Evolutionary conservation across 2,113 vertebrate genomes (phyloP), one percentile per base, ranked within the genome.

Genomic region (Nothoprocta perdicaria): DNA sequence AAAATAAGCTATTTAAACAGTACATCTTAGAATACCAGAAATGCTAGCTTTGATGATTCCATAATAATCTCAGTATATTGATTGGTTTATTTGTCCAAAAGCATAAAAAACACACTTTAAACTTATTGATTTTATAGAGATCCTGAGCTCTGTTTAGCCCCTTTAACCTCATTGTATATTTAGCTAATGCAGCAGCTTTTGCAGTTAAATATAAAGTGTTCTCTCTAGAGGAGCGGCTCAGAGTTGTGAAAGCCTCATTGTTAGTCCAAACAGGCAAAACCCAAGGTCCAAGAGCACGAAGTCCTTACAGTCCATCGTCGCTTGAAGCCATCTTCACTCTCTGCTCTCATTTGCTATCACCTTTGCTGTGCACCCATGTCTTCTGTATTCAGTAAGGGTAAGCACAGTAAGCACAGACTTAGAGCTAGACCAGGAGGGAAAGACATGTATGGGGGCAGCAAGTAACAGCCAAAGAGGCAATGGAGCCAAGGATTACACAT

Each of bases 1-100:
- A 29, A 63, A 76, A 69, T 79, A 63, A 80, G 52, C 53, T 87
- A 26, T 63, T 86, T 90, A 67, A 92, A 90, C 15, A 88, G 40
- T 67, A 50, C 60, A 22, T 86, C 89, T 84, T 82, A 81, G 84
- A 93, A 88, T 52, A 77, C 26, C 46, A 60, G 77, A 92, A 62
- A 45, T 66, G 66, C 66, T 73, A 43, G 63, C 62, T 93, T 92
- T 83, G 80, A 86, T 8, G 7, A 45, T 92, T 80, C 50, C 27
- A 14, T 92, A 65, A 88, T 38, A 75, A 60, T 55, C 78, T 58
- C 74, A 74, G 31, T 38, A 23, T 29, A 87, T 16, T 58, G 80
- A 85, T 84, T 86, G 69, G 10, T 31, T 80, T 87, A 18, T 85
- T 81, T 89, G 41, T 77, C 65, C 38, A 73, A 94, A 88, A 60